Percentiles rank a stretch among this genome's conserved stretches.
These are phyloP conservation scores for Sturnus vulgaris DNA, from an alignment of 2,113 vertebrate genomes.

Conservation along the genomic window DNA sequence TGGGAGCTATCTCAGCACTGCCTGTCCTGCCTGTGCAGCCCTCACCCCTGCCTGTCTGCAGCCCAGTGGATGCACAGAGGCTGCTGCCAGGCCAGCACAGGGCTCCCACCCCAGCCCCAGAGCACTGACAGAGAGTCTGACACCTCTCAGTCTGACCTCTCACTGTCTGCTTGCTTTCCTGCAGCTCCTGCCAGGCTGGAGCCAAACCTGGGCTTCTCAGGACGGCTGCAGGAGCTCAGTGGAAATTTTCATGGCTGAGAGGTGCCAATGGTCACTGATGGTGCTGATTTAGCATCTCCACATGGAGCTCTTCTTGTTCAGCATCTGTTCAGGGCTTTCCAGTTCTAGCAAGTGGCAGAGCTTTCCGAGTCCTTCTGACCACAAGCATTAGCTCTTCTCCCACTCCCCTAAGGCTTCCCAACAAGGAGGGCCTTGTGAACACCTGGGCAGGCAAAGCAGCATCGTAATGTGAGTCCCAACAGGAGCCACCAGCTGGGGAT, in stretches of 20 bases:
- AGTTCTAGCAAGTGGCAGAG: neutral
- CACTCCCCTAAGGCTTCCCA: neutral
- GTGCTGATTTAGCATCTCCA: neutral
- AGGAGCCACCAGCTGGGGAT: neutral
- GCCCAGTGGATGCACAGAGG: neutral
- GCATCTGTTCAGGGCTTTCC: neutral
- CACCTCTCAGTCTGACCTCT: neutral
- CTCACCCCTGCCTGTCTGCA: neutral
- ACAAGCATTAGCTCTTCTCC: neutral
- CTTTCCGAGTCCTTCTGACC: neutral
- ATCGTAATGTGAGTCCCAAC: fast-evolving
- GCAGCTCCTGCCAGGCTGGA: neutral
- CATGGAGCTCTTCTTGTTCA: fast-evolving
- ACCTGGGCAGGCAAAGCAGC: neutral
- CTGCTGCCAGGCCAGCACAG: neutral
- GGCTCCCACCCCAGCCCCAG: neutral
- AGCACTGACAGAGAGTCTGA: fast-evolving
- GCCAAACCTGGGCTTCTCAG: neutral
- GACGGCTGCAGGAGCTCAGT: neutral
- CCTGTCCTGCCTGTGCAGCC: neutral
- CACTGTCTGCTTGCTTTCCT: neutral
- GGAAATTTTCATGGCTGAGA: neutral
- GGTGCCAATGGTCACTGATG: fast-evolving
- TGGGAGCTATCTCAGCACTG: neutral
- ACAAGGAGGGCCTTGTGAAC: neutral